phyloP scores from a whole-genome alignment of 1,140 invertebrate genomes.

The Penaeus japonicus region DNA sequence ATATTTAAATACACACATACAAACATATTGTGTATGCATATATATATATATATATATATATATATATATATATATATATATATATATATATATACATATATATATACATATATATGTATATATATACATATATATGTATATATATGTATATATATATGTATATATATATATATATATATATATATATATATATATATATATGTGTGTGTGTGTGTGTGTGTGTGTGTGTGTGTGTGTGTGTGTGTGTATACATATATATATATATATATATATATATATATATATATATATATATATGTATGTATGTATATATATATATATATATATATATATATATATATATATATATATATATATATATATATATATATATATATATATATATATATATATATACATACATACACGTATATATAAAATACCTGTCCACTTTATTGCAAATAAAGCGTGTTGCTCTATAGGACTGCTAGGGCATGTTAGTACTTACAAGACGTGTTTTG shows the following conservation, averaged over 20 bases:
- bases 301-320: not conserved
- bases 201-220: not conserved
- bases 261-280: slow-evolving; percentile 3
- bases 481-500: no score
- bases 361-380: no score
- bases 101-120: not conserved
- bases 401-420: no score
- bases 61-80: no score
- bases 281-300: not conserved
- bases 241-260: not conserved
- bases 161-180: slow-evolving; percentile 3
- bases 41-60: no score
- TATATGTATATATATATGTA: slow-evolving; percentile 13
- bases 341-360: not conserved
- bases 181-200: slow-evolving; percentile 13
- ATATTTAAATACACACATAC: no score
- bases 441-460: no score
- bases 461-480: no score
- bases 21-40: no score
- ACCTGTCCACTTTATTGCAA: no score
- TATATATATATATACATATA: not conserved
- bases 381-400: no score
- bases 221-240: not conserved
- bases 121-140: not conserved
- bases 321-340: not conserved